Base-by-base conservation (phyloP, 2,113 vertebrate species). In the Leucopsar rothschildi region DNA sequence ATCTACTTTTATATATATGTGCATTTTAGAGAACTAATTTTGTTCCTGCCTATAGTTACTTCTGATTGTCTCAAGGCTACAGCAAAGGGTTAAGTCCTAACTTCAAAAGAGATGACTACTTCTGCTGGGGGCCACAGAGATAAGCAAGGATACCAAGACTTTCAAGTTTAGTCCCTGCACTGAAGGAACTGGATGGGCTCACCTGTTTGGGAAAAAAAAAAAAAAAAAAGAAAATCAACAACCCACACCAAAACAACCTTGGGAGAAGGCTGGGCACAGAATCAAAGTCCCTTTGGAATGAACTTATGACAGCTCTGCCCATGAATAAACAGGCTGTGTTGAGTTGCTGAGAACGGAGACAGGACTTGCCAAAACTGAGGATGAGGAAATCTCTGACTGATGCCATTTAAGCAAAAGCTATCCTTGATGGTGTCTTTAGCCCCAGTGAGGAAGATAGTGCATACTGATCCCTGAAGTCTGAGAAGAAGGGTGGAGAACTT, bases 121-220 rank as follows among this genome's bases (percentile, higher is more conserved):
- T 90, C 76, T 95, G 86, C 90, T 93, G 28, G 50, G 50, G 33
- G 71, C 88, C 68, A 88, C 44, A 90, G 68, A 95, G 92, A 89
- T 94, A 96, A 95, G 92, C 47, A 84, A 71, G 39, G 81, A 91
- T 89, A 78, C 65, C 69, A 75, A 92, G 95, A 89, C 52, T 92
- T 96, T 94, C 61, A 89, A 60, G 87, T 87, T 60, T 65, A 69
- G 80, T 29, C 76, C 90, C 61, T n/a, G 27, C 53, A 53, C 17
- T 61, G 59, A 91, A 91, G 65, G 35, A 81, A 82, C 11, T 63
- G 73, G 39, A 92, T 82, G 29, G 81, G 52, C 52, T 87, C 40
- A 95, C 13, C 61, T 82, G 29, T 45, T 55, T 28, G 49, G 8
- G 7, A 52, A 88, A 87, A 35, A 11, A 52, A 53, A 53, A 53